Evolutionary conservation across 2,113 vertebrate species (phyloP), one percentile per base, ranked within the genome.

Genomic region (Cyprinodon variegatus): DNA sequence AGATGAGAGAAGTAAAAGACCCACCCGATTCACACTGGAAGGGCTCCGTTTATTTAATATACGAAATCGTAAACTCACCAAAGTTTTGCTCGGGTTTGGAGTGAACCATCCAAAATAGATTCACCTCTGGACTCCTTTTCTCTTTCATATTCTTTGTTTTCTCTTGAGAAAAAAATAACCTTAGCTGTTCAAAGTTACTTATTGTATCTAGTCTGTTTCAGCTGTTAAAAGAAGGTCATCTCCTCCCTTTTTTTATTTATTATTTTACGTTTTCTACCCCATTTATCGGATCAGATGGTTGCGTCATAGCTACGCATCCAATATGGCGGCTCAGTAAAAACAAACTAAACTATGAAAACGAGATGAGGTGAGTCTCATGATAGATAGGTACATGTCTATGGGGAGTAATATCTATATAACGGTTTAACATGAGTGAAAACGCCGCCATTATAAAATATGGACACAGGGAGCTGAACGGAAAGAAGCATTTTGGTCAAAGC

Each of bases 341-440:
- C 29, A 29, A 29, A 29, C 29, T 29, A 29, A 29, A 29, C 29
- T 29, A 29, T 43, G 41, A 6, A 1, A 37, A 36, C 9, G 13
- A 22, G 3, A 70, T 71, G 89, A 90, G 90, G 90, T 90, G 38
- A 85, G 83, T 74, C 70, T 0, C 7, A 12, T 61, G 1, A 71
- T n/a, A 9, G 1, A 7, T 4, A 43, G 45, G 68, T 1, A 3
- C 11, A 39, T 29, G 29, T 29, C 29, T 29, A 1, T 29, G 29
- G 29, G 29, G 29, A 29, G 29, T 29, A 29, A 29, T 29, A 1
- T 1, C 29, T 29, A 29, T 1, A 29, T 29, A 29, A 29, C 29
- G 29, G 29, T 29, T 29, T 29, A 29, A 1, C 6, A 45, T 9
- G 50, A n/a, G 3, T 10, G 14, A 20, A 9, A 10, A n/a, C 22